These are phyloP conservation scores for Apostichopus parvimensis DNA, from an alignment of 35 echinoderm and acorn worm species.

Conservation along the genomic window DNA sequence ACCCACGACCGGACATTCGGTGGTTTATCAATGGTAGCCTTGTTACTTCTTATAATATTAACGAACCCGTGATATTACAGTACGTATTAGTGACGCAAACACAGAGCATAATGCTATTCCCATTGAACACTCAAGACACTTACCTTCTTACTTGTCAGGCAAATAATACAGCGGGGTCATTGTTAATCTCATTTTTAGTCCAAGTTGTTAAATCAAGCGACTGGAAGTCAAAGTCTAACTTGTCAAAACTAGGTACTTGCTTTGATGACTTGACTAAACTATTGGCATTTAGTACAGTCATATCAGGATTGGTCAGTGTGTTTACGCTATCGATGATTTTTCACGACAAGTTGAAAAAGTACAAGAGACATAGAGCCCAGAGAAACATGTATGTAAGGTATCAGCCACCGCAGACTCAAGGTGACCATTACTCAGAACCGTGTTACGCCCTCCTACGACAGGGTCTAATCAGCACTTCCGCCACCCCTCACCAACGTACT, in stretches of 20 bases:
- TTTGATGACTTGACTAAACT: conserved; percentile 8
- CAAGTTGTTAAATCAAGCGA: conserved; percentile 10
- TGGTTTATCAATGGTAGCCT: conserved; percentile 4
- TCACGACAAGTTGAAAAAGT: conserved; percentile 5
- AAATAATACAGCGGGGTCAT: neutral
- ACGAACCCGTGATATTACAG: neutral
- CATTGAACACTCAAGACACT: neutral
- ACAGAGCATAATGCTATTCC: conserved; percentile 6
- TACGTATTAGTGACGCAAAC: neutral
- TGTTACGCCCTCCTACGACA: conserved; percentile 33
- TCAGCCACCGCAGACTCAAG: neutral
- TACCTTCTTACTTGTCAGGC: neutral
- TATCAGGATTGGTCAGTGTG: conserved; percentile 11
- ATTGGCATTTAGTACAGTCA: neutral
- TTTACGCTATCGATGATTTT: neutral
- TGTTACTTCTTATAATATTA: neutral
- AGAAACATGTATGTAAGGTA: neutral
- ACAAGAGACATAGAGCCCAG: neutral
- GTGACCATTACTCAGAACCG: neutral
- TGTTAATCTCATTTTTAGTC: neutral
- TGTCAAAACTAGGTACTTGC: neutral
- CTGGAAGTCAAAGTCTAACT: neutral
- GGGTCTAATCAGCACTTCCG: neutral
- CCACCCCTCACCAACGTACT: neutral
- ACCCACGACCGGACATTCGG: neutral